phyloP scores from a whole-genome alignment of 2,113 vertebrate genomes.

The Ariopsis seemanni region DNA sequence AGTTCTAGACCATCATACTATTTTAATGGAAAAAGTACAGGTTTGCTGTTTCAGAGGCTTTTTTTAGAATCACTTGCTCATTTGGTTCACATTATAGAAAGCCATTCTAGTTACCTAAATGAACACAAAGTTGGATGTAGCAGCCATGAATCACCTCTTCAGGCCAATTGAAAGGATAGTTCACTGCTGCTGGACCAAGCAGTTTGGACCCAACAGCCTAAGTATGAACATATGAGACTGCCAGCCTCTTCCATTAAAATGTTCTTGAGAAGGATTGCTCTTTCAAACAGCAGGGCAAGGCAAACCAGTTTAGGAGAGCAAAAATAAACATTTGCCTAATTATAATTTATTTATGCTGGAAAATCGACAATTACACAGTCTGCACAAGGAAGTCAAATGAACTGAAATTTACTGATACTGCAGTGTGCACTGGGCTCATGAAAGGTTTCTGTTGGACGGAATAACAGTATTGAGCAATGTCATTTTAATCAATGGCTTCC shows the following conservation, averaged over 20 bases:
- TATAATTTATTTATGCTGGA: slow-evolving; percentile 70
- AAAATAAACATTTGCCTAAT: slow-evolving; percentile 67
- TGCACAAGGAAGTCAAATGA: slow-evolving; percentile 56
- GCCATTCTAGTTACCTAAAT: not conserved
- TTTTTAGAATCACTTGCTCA: slow-evolving; percentile 16
- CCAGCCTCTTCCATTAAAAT: slow-evolving; percentile 45
- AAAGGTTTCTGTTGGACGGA: not conserved
- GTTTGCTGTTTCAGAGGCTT: slow-evolving; percentile 37
- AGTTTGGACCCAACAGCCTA: slow-evolving; percentile 61
- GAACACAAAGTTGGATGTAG: not conserved
- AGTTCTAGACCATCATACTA: not conserved
- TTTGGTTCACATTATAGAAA: not conserved
- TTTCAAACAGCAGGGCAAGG: slow-evolving; percentile 63
- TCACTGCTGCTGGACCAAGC: slow-evolving; percentile 46
- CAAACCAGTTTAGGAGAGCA: slow-evolving; percentile 62
- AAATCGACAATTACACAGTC: slow-evolving; percentile 64
- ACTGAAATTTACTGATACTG: not conserved
- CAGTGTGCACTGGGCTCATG: not conserved
- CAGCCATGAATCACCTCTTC: not conserved
- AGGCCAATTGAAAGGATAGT: not conserved
- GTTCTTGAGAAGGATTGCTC: not conserved
- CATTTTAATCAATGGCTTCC: not conserved
- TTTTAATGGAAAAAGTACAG: not conserved
- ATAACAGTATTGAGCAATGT: not conserved
- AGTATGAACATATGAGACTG: slow-evolving; percentile 58